These are phyloP conservation scores for Caloenas nicobarica DNA, from an alignment of 2,113 vertebrate genomes.

Conservation along the genomic window DNA sequence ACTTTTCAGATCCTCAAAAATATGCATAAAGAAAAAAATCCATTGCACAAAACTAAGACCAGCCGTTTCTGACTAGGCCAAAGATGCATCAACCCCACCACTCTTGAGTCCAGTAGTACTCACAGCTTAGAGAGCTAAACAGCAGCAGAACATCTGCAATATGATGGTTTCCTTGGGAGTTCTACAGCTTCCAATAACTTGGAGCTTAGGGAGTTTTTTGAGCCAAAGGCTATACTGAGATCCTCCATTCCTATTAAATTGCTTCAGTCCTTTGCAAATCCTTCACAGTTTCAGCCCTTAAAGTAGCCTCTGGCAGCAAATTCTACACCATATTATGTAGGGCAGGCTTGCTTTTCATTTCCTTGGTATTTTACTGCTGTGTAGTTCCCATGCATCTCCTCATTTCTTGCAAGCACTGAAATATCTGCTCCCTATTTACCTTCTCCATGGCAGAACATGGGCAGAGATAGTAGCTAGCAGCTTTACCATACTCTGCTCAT, in stretches of 20 bases:
- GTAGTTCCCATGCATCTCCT: neutral
- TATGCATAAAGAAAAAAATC: neutral
- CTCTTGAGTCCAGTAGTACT: neutral
- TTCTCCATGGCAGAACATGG: neutral
- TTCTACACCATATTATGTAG: accelerated
- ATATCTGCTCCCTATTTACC: neutral
- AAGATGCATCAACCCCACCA: neutral
- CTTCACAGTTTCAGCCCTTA: neutral
- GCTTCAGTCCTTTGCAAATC: neutral
- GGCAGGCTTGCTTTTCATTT: neutral
- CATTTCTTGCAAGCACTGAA: neutral
- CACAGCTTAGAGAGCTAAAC: neutral
- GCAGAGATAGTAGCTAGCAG: neutral
- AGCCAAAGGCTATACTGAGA: neutral
- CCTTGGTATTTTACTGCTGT: neutral
- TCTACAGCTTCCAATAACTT: neutral
- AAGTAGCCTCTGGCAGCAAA: neutral
- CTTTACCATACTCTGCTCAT: neutral
- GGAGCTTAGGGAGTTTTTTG: neutral
- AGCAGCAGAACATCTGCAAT: neutral
- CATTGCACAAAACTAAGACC: neutral
- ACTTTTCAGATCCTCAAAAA: neutral
- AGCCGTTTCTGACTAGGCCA: neutral
- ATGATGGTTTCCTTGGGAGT: neutral
- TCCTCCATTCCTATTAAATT: neutral